Evolutionary conservation across 2,113 vertebrate genomes (phyloP), one percentile per base, ranked within the genome.

Genomic region (Catagonus wagneri): DNA sequence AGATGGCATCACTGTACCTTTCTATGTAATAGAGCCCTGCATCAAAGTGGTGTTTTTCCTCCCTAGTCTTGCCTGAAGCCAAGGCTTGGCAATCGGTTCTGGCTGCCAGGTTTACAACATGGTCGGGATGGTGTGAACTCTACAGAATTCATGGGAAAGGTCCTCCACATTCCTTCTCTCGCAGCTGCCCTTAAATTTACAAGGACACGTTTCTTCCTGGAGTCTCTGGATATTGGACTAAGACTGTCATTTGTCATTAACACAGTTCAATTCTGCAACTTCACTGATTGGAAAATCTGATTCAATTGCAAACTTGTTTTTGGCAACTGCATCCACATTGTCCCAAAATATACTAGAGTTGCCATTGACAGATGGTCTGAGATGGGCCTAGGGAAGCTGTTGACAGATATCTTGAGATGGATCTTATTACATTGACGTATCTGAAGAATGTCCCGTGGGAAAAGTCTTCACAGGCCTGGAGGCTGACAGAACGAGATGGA

Each of bases 271-370:
- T 95, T 68, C 94, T 83, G 52, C 79, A 54, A 34, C 72, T 79
- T 75, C 86, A 93, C 69, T 79, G 95, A 97, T 81, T 52, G 89
- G 78, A 93, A 89, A 91, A 81, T 79, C 61, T 50, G 87, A 92
- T 94, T 83, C 61, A 79, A 93, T 90, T 87, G 85, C 60, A 86
- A 56, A 88, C 71, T 80, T 86, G 69, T 78, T 95, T 95, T 96
- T 97, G 94, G 79, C 94, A 96, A 94, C 4, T 2, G 25, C 63
- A 81, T 65, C 1, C 6, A 72, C 60, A 93, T 97, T 93, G 95
- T 97, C 95, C 96, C 54, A 69, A 95, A 95, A 88, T 92, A 92
- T 86, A 89, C 98, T 78, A 93, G 96, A 94, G 96, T 96, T 94
- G 89, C 94, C 50, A 94, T 95, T 98, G 96, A 96, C 94, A 97